These are phyloP conservation scores for Colius striatus DNA, from an alignment of 2,113 vertebrate species.

Conservation along the genomic window DNA sequence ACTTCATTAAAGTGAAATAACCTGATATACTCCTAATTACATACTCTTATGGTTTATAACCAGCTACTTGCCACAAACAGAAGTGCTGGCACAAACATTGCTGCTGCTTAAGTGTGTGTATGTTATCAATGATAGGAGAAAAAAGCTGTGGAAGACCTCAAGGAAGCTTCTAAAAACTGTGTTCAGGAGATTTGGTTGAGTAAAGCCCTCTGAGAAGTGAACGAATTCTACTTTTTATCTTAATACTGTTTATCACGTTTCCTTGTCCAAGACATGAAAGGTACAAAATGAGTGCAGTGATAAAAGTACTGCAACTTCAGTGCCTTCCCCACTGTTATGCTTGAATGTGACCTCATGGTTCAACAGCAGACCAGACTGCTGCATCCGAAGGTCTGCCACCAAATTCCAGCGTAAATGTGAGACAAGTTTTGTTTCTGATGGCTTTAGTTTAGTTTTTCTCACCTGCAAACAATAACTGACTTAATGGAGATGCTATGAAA, in stretches of 20 bases:
- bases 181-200: not conserved
- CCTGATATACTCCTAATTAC: not conserved
- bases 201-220: not conserved
- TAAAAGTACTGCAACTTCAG: not conserved
- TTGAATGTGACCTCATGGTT: not conserved
- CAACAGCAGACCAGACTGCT: not conserved
- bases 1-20: not conserved
- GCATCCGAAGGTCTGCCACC: not conserved
- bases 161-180: not conserved
- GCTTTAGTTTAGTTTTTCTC: not conserved
- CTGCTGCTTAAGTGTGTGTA: accelerated
- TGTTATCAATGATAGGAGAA: not conserved
- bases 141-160: not conserved
- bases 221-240: not conserved
- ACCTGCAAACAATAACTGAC: not conserved
- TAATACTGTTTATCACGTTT: not conserved
- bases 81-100: not conserved
- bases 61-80: not conserved
- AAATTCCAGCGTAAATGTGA: not conserved
- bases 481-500: not conserved
- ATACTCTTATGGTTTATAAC: not conserved
- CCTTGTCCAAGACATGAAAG: not conserved
- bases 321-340: not conserved
- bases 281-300: not conserved
- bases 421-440: not conserved